Evolutionary conservation across 2,888 invertebrate species (phyloP), one percentile per base, ranked within the genome.

Genomic region (Galeopsomyia nigrocyanea): DNA sequence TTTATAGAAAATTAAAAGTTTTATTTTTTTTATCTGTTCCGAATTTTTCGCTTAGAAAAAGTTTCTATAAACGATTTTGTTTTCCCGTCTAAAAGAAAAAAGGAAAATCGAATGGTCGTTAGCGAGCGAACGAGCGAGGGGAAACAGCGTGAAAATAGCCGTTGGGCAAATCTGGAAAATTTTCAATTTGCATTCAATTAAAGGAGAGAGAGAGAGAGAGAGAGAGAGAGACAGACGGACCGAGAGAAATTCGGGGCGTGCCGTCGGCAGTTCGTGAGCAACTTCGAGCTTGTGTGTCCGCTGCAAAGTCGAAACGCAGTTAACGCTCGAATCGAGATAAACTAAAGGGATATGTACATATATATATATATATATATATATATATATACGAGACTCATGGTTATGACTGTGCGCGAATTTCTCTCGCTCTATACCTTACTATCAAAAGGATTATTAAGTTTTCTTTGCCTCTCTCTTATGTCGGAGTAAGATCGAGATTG

Each of bases 281-380:
- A 68, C 53, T 68, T 68, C 56, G 53, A 31, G 57, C 26, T 5
- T 21, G 31, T 46, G 17, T 22, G 64, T 53, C 26, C 70, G 77
- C 75, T 60, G 73, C 75, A 74, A 69, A 77, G 76, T 75, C 76
- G 77, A 77, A 78, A 78, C 70, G 69, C 68, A 77, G 78, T 78
- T 76, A 78, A 73, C 76, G 19, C 75, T 77, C 72, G 75, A 77
- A 76, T 75, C 70, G 73, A 75, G 75, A 78, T 76, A 75, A 75
- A 77, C 77, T 64, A 64, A 75, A 74, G 76, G 75, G 73, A 72
- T 74, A n/a, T n/a, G n/a, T n/a, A n/a, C n/a, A 26, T 26, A 26
- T 5, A 26, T n/a, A n/a, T n/a, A n/a, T n/a, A n/a, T n/a, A n/a
- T n/a, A n/a, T n/a, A n/a, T n/a, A n/a, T n/a, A n/a, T n/a, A n/a